phyloP scores from a whole-genome alignment of 2,113 vertebrate species.

The Maccullochella peelii region DNA sequence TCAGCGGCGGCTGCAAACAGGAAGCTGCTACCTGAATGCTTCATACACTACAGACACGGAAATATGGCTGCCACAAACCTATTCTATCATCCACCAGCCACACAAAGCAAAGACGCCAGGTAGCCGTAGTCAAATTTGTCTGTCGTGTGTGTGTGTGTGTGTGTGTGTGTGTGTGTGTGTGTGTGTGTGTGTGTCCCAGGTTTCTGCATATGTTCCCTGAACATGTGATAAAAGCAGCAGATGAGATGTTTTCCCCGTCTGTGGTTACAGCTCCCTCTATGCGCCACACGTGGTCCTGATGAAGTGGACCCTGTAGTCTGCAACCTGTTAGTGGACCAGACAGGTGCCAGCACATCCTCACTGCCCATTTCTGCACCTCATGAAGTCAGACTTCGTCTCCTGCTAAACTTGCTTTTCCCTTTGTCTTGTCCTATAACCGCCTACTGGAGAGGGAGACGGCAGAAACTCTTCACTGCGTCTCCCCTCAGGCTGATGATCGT shows the following conservation, averaged over 20 bases:
- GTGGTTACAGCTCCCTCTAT: slow-evolving; percentile 29
- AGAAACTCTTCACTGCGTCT: slow-evolving; percentile 48
- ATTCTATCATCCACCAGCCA: neutral
- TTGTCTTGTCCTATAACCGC: slow-evolving; percentile 56
- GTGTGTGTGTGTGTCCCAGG: neutral
- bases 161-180: neutral
- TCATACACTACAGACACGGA: no score
- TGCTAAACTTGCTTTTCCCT: slow-evolving; percentile 22
- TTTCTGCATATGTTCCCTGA: neutral
- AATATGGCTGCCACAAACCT: neutral
- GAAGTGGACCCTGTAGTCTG: neutral
- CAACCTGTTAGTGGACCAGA: slow-evolving; percentile 22
- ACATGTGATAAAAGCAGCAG: neutral
- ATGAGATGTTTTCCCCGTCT: no score
- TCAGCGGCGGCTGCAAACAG: no score
- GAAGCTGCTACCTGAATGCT: no score
- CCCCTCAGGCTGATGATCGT: slow-evolving; percentile 16
- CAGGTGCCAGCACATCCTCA: slow-evolving; percentile 23
- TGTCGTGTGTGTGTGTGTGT: neutral
- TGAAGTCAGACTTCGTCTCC: slow-evolving; percentile 1
- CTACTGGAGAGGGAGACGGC: slow-evolving; percentile 5
- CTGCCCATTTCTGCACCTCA: neutral
- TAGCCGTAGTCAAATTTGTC: neutral
- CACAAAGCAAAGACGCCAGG: neutral
- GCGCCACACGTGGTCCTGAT: neutral